These are phyloP conservation scores for Phalacrocorax pelagicus DNA, from an alignment of 2,113 vertebrate species.

Conservation along the genomic window DNA sequence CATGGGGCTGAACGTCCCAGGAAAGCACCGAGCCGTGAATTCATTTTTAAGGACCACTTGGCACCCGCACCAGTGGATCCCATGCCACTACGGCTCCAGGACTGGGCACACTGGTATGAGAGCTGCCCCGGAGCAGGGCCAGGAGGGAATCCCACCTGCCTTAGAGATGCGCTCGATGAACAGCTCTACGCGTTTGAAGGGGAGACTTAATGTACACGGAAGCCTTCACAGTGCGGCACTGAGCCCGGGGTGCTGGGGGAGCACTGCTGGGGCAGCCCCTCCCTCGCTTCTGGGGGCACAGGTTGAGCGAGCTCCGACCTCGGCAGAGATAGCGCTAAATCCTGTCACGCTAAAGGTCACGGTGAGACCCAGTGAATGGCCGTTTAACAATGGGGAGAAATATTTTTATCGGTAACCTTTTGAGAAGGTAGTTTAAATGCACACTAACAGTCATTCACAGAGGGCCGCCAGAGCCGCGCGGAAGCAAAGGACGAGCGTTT, in stretches of 20 bases:
- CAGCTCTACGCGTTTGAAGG: rapidly evolving
- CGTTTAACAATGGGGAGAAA: background rate
- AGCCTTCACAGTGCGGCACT: rapidly evolving
- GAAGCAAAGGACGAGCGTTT: background rate
- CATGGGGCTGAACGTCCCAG: rapidly evolving
- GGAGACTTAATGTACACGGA: rapidly evolving
- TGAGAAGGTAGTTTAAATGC: background rate
- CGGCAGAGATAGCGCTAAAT: background rate
- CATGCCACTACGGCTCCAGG: rapidly evolving
- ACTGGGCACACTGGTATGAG: rapidly evolving
- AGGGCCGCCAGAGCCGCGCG: background rate
- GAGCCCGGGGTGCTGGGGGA: background rate
- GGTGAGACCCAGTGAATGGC: background rate
- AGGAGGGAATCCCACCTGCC: background rate
- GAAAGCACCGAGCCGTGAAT: rapidly evolving
- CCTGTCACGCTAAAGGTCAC: background rate
- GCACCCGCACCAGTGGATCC: rapidly evolving
- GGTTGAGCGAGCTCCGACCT: background rate
- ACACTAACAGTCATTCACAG: background rate
- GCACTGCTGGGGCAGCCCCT: background rate
- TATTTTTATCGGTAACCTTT: slow-evolving; percentile 23
- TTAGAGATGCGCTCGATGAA: rapidly evolving
- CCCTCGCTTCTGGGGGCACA: rapidly evolving
- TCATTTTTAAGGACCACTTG: rapidly evolving
- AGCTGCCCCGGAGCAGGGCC: background rate